Conservation (phyloP, 2,797 vertebrate genomes). For the Cirrhinus molitorella region DNA sequence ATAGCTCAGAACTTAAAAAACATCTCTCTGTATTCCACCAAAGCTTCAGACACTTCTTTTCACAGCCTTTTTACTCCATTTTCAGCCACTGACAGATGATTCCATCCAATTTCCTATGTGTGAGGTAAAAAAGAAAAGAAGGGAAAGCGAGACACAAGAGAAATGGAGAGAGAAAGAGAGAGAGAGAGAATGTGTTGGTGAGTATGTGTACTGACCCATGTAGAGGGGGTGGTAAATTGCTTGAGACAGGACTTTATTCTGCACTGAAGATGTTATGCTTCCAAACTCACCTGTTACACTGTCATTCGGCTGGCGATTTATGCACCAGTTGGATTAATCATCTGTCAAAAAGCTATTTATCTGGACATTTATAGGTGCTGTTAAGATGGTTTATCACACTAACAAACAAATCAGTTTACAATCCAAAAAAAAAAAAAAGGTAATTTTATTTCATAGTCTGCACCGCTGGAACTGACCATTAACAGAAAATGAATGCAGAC, state of each 20-base stretch:
- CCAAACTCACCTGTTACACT: background rate
- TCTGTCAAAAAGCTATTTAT: background rate
- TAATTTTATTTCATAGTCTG: background rate
- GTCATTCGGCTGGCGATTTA: background rate
- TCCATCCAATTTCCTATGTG: slow-evolving; percentile 54
- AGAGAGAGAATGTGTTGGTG: background rate
- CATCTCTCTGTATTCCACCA: background rate
- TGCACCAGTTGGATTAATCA: background rate
- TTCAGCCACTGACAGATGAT: slow-evolving; percentile 35
- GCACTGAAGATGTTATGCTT: slow-evolving; percentile 12
- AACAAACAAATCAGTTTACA: background rate
- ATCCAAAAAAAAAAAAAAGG: background rate
- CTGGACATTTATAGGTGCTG: background rate
- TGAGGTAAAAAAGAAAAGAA: slow-evolving; percentile 32
- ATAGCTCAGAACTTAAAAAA: slow-evolving; percentile 5
- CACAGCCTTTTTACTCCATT: slow-evolving; percentile 47
- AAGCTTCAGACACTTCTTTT: slow-evolving; percentile 31
- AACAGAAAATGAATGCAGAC: background rate
- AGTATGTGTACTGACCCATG: slow-evolving; percentile 14
- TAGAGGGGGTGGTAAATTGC: slow-evolving; percentile 20
- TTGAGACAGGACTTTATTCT: slow-evolving; percentile 4
- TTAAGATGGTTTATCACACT: background rate
- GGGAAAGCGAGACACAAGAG: background rate
- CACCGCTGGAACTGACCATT: background rate
- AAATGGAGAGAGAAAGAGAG: background rate